These are phyloP conservation scores for Ditylenchus weischeri DNA, from an alignment of 2,888 invertebrate species.

Conservation along the genomic window DNA sequence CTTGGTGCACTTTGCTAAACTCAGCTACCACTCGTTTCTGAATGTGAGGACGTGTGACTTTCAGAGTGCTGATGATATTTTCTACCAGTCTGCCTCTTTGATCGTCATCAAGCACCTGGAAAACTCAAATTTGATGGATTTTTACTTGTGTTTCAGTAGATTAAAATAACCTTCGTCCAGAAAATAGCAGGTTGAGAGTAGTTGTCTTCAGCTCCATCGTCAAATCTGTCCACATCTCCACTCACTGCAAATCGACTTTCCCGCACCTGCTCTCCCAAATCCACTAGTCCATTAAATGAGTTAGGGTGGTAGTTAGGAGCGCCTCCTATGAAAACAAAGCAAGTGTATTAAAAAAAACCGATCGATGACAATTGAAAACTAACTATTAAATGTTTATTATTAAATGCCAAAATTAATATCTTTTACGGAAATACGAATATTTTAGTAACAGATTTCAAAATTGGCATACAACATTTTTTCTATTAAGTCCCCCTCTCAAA, in stretches of 20 bases:
- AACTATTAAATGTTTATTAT: too few relatives aligned
- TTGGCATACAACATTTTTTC: too few relatives aligned
- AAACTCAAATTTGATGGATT: not conserved
- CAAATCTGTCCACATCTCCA: constrained; percentile 78
- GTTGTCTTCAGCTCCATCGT: constrained; percentile 82
- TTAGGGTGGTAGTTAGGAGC: constrained; percentile 95
- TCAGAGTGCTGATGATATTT: constrained; percentile 78
- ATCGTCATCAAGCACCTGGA: constrained; percentile 68
- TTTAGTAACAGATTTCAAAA: too few relatives aligned
- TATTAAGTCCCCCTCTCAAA: too few relatives aligned
- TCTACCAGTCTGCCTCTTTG: constrained; percentile 72
- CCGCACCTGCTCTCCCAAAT: constrained; percentile 51
- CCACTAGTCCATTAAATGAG: constrained; percentile 80
- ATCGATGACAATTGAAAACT: too few relatives aligned
- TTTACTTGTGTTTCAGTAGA: too few relatives aligned
- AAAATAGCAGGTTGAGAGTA: constrained; percentile 78
- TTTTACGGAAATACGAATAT: too few relatives aligned
- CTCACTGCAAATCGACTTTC: constrained; percentile 60
- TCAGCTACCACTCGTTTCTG: constrained; percentile 79
- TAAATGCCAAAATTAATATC: too few relatives aligned
- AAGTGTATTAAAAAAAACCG: not conserved
- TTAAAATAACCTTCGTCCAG: constrained; percentile 70
- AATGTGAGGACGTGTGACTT: constrained; percentile 77
- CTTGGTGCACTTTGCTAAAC: constrained; percentile 68
- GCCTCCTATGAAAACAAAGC: constrained; percentile 60